Conservation (phyloP, 2,888 invertebrate species). For the Melolontha melolontha region DNA sequence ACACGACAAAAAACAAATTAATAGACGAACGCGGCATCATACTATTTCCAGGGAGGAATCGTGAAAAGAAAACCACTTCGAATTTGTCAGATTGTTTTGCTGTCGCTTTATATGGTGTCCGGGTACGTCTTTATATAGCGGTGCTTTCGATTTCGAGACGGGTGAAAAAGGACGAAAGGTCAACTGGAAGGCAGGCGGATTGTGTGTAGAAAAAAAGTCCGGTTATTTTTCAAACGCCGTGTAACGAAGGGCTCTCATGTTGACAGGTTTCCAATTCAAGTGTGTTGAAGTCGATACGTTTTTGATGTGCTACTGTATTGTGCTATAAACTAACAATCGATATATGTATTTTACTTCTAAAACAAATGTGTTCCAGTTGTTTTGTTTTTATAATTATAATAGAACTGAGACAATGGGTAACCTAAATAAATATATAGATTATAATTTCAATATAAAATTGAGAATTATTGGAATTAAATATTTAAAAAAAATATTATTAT, state of each 20-base stretch:
- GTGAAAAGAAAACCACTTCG: constrained; percentile 15
- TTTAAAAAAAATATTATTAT: no score
- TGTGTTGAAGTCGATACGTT: constrained; percentile 24
- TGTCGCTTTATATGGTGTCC: constrained; percentile 24
- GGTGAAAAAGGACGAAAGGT: constrained; percentile 9
- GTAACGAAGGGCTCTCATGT: neutral
- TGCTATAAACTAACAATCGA: no score
- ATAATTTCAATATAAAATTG: no score
- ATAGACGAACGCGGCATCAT: constrained; percentile 3
- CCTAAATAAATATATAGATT: no score
- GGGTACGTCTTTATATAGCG: constrained; percentile 30
- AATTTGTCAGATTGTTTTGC: constrained; percentile 33
- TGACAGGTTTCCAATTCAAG: constrained; percentile 36
- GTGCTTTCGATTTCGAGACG: constrained; percentile 4
- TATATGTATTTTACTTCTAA: no score
- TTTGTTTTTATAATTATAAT: no score
- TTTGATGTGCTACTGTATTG: neutral
- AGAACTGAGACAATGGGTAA: no score
- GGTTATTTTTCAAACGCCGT: constrained; percentile 17
- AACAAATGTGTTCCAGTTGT: no score
- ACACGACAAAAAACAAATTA: neutral
- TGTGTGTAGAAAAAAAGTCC: constrained; percentile 2
- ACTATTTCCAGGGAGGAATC: constrained; percentile 17
- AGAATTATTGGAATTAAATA: no score
- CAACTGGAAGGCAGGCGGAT: neutral